Conservation (phyloP, 2,888 invertebrate genomes). For the Taenaris catops region DNA sequence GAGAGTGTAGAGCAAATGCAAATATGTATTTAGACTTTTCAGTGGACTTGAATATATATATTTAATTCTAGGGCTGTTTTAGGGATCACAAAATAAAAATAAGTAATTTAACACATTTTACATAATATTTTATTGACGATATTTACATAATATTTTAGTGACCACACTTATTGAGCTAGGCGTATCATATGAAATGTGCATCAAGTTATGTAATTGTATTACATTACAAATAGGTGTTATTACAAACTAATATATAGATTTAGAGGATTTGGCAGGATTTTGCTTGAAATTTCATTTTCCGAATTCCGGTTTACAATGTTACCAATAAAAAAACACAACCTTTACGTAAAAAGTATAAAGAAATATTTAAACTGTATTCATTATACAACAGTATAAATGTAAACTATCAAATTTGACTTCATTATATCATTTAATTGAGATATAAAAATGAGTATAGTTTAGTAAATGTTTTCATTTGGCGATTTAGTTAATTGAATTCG, state of each 20-base stretch:
- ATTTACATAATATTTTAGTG: constrained; percentile 77
- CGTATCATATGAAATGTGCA: constrained; percentile 76
- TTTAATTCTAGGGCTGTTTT: no score
- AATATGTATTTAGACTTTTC: no score
- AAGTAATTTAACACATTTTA: constrained; percentile 66
- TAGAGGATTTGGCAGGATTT: constrained; percentile 71
- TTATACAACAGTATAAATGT: constrained; percentile 33
- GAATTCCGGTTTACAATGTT: constrained; percentile 40
- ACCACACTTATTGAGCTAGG: constrained; percentile 78
- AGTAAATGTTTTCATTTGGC: constrained; percentile 40
- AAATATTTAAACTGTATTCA: constrained; percentile 25
- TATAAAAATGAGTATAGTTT: constrained; percentile 19
- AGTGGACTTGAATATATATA: no score
- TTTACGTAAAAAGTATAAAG: constrained; percentile 50
- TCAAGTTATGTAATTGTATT: constrained; percentile 69
- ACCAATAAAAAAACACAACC: constrained; percentile 51
- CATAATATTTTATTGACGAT: constrained; percentile 76
- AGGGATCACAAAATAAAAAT: constrained; percentile 27
- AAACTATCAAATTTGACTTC: constrained; percentile 18
- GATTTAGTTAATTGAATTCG: constrained; percentile 32
- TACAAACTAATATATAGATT: constrained; percentile 32
- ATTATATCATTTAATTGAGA: constrained; percentile 16
- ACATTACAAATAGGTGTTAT: constrained; percentile 56
- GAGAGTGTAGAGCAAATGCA: no score
- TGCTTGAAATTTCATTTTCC: constrained; percentile 63